phyloP scores from a whole-genome alignment of 2,888 invertebrate species.

The Ischnus inquisitorius region DNA sequence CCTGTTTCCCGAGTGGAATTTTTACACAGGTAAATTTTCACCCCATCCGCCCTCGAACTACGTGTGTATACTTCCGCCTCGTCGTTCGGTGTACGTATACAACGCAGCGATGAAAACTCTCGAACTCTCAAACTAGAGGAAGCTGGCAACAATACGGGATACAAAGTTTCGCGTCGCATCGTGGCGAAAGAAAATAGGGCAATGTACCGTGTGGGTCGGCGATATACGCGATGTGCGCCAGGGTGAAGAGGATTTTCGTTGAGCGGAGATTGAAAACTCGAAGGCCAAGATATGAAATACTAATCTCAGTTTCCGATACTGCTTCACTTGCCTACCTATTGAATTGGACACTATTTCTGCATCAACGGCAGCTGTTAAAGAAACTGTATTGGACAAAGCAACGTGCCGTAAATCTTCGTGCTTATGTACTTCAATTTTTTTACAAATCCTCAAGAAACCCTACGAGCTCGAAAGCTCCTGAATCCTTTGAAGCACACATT shows the following conservation, averaged over 20 bases:
- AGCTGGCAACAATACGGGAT: constrained; percentile 76
- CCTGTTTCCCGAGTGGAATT: constrained; percentile 37
- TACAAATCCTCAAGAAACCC: too few relatives aligned
- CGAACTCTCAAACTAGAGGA: constrained; percentile 65
- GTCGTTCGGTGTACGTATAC: not conserved
- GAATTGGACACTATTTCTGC: not conserved
- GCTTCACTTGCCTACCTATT: not conserved
- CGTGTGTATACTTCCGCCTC: not conserved
- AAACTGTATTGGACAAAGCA: too few relatives aligned
- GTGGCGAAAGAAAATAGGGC: not conserved
- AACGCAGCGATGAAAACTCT: not conserved
- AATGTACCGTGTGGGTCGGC: not conserved
- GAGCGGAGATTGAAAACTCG: constrained; percentile 28
- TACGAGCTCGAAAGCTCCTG: too few relatives aligned
- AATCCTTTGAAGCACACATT: too few relatives aligned
- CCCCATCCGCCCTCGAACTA: not conserved
- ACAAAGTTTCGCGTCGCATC: constrained; percentile 77
- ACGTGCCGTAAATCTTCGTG: too few relatives aligned
- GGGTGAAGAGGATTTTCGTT: constrained; percentile 23
- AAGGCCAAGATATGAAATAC: not conserved
- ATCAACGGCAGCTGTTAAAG: too few relatives aligned
- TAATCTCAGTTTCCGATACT: constrained; percentile 25
- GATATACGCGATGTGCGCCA: not conserved
- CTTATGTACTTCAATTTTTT: too few relatives aligned
- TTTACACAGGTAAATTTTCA: not conserved